Base-by-base conservation (phyloP, 2,888 invertebrate genomes). In the Malthinus flaveolus region DNA sequence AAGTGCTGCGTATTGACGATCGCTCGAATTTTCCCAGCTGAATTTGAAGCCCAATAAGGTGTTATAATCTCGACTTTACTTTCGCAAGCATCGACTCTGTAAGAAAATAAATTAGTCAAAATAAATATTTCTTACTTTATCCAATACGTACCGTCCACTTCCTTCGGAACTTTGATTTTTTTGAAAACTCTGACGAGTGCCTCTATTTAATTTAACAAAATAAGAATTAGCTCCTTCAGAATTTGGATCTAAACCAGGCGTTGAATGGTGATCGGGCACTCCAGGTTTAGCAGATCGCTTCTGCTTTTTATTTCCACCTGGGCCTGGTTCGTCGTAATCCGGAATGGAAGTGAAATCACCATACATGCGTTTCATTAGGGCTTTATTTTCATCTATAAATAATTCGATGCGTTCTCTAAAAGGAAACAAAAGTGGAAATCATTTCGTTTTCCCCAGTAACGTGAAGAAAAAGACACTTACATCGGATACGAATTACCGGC, bases 1-100 rank as follows among this genome's bases (percentile, higher is more conserved):
- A 95, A 94, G 79, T 95, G 94, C 80, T 94, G 93, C 7, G 94
- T 95, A 77, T 95, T 95, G 49, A 95, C 95, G 64, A 95, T 92
- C 32, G 95, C 95, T 51, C 95, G 84, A 55, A 94, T 86, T 80
- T 95, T 94, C 50, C 93, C 92, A 11, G 93, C 93, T 1, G 94
- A 94, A 78, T 95, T 95, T 11, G 93, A 88, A 5, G 95, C 95
- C 95, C 95, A 95, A 74, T 94, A 95, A 0, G 95, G 95, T 2
- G 95, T 95, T 59, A 93, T 90, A 70, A 95, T 93, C 79, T 95
- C 95, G 42, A 93, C 87, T 77, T 93, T 93, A 57, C 94, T 94
- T 75, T 95, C 93, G 72, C 95, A 95, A 0, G 93, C 89, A 76
- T 95, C 95, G 61, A 93, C 81, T 68, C 90, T 88, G 5, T 5